Evolutionary conservation across 2,113 vertebrate species (phyloP).

Genomic region (Corvus moneduloides): DNA sequence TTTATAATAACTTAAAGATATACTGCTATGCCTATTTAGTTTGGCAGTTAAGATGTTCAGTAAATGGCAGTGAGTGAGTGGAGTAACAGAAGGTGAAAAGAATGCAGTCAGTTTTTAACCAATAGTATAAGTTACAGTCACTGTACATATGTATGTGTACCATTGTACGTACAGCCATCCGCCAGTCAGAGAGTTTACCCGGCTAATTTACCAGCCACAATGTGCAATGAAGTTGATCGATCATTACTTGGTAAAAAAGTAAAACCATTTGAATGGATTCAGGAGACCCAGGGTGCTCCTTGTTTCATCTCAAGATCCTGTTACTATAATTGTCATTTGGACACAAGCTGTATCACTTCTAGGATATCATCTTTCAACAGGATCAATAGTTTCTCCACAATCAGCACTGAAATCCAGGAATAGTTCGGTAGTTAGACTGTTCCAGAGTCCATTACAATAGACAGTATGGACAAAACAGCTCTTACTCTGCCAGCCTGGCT

Average conservation of each 20-base stretch:
- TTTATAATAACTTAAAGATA: neutral
- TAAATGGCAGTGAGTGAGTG: neutral
- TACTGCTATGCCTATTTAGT: neutral
- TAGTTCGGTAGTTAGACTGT: neutral
- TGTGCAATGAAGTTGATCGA: neutral
- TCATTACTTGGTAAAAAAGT: neutral
- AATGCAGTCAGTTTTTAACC: neutral
- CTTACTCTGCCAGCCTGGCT: neutral
- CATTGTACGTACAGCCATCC: neutral
- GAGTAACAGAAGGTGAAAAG: neutral
- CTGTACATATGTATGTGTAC: neutral
- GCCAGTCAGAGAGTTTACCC: neutral
- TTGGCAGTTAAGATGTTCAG: neutral
- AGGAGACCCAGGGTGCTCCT: neutral
- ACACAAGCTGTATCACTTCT: neutral
- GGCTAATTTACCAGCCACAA: neutral
- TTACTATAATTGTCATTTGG: neutral
- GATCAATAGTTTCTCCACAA: neutral
- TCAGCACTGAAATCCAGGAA: neutral
- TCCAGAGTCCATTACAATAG: neutral
- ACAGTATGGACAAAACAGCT: neutral
- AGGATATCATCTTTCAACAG: neutral
- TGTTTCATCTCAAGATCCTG: neutral
- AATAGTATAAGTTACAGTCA: neutral
- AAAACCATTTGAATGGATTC: neutral